Base-by-base conservation (phyloP, 2,797 vertebrate species). In the Poecilia picta region DNA sequence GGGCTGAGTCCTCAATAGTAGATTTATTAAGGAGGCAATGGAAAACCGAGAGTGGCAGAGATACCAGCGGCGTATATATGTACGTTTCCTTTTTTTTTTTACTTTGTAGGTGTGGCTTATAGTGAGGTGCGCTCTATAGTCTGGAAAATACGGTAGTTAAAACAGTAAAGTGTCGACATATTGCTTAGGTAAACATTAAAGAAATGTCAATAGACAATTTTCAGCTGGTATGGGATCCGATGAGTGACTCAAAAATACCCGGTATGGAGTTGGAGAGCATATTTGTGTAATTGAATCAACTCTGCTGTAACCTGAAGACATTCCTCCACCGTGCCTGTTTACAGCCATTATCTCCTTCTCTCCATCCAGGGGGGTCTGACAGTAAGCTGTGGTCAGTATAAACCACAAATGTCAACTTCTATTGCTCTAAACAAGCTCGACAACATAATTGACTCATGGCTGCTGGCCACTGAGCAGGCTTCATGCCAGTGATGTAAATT, bases 381-480 rank as follows among this genome's bases (percentile, higher is more conserved):
- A 57, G 75, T 28, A n/a, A 80, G 41, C 51, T 51, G 82, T 53
- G 74, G 73, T 59, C 15, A 62, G 47, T 74, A 53, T 49, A 76
- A 89, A 83, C 46, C 74, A 75, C 66, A 81, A 70, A 79, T 3
- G 68, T 72, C 66, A 81, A 75, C 43, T 80, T 87, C 79, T 77
- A 85, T 86, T 72, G 74, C 77, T 64, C 51, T 71, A 76, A 87
- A 91, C 78, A 84, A 83, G 45, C 80, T 74, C 70, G 68, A 49
- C 4, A 47, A 81, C 43, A 46, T 43, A 82, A 83, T 72, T 89
- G 85, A 89, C 85, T 85, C 71, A 66, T 85, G 85, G 79, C 80
- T 41, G 76, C 62, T 73, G 74, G 78, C 80, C 83, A 83, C 13
- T 73, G 33, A 68, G 33, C 3, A 72, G 71, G 73, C 81, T 79